A percentile compares a stretch with the other conserved stretches of the same genome.
These are phyloP conservation scores for Macroramphosus scolopax DNA, from an alignment of 2,797 vertebrate genomes.

Conservation along the genomic window DNA sequence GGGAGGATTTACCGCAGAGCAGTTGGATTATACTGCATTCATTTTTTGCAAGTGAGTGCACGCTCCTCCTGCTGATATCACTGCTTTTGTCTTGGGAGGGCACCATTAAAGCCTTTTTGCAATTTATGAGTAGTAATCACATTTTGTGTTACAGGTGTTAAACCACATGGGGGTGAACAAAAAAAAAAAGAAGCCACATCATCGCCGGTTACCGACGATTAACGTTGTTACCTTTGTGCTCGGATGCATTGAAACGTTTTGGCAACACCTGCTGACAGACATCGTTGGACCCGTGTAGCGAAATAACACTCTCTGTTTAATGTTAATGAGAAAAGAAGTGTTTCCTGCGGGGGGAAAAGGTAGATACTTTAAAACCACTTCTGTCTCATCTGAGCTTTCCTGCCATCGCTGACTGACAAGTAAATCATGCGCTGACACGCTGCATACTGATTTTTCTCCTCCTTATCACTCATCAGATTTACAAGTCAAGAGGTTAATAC, in stretches of 20 bases:
- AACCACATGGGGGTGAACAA: too few relatives aligned
- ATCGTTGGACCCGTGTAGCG: neutral
- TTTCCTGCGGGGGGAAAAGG: conserved; percentile 3
- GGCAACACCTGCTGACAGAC: neutral
- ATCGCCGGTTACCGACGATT: conserved; percentile 7
- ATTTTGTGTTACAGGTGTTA: too few relatives aligned
- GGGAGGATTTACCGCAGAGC: too few relatives aligned
- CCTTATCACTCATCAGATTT: neutral
- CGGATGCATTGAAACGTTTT: too few relatives aligned
- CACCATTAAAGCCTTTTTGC: too few relatives aligned
- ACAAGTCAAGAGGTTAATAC: conserved; percentile 4
- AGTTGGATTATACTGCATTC: too few relatives aligned
- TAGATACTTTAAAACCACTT: neutral
- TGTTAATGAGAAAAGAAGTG: neutral
- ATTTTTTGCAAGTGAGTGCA: too few relatives aligned
- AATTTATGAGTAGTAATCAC: too few relatives aligned
- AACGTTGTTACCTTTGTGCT: conserved; percentile 3
- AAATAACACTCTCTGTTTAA: neutral
- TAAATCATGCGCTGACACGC: neutral
- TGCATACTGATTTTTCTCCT: neutral
- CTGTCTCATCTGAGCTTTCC: neutral
- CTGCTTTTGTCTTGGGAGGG: too few relatives aligned
- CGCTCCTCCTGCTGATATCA: too few relatives aligned
- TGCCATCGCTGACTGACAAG: neutral
- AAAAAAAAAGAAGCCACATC: too few relatives aligned